phyloP scores from a whole-genome alignment of 2,113 vertebrate genomes.

The Entelurus aequoreus region DNA sequence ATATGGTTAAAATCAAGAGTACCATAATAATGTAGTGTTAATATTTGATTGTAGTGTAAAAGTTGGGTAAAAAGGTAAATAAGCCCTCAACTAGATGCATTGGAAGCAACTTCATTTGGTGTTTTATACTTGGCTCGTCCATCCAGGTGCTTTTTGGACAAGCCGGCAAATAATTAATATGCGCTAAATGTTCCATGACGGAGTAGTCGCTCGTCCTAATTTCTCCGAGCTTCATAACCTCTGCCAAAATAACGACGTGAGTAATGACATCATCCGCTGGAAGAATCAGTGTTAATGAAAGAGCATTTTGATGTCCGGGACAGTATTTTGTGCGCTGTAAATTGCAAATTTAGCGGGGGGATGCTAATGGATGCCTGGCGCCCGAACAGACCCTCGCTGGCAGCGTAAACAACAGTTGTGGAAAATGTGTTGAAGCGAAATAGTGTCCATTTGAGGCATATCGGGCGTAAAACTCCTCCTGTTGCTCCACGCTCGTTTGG shows the following conservation, averaged over 20 bases:
- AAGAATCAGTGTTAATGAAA: conserved; percentile 2
- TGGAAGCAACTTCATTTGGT: too few species aligned
- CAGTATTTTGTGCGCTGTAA: conserved; percentile 14
- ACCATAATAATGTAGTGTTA: too few species aligned
- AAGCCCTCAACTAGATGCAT: conserved; percentile 13
- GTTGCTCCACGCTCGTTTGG: conserved; percentile 3
- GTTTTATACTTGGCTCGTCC: conserved; percentile 25
- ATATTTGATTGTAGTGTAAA: too few species aligned
- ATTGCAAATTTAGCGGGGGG: conserved; percentile 11
- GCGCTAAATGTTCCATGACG: conserved; percentile 38
- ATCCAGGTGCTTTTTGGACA: conserved; percentile 50
- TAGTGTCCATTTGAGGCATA: conserved; percentile 37
- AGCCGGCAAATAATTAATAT: neutral
- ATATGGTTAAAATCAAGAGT: too few species aligned
- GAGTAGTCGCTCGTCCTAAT: conserved; percentile 29
- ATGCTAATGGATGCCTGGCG: conserved; percentile 13
- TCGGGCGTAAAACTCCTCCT: conserved; percentile 15
- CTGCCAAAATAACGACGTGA: conserved; percentile 45
- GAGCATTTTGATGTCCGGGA: conserved; percentile 15
- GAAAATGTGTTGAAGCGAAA: conserved; percentile 16
- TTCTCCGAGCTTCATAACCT: conserved; percentile 35
- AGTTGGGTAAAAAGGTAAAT: too few species aligned
- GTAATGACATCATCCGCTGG: conserved; percentile 8
- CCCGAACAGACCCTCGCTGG: conserved; percentile 8
- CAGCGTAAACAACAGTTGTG: conserved; percentile 44